Evolutionary conservation across 1,140 invertebrate genomes (phyloP).

Genomic region (Nasonia giraulti): DNA sequence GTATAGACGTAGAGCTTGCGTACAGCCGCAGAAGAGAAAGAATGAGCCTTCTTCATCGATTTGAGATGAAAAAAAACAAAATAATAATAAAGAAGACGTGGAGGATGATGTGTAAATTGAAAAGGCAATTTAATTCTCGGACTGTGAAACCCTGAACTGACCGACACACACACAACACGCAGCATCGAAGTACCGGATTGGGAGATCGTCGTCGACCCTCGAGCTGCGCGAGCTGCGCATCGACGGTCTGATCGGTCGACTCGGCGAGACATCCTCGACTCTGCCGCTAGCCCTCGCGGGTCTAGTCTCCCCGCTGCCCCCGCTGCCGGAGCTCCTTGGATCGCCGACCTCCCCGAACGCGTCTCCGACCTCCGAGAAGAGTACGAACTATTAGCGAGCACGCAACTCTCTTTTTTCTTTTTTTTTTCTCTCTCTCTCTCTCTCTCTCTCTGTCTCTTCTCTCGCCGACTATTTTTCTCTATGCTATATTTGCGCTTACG

Average conservation of each 20-base stretch:
- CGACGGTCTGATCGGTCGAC: conserved; percentile 62
- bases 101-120: not conserved
- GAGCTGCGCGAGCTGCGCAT: conserved; percentile 63
- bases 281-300: conserved; percentile 69
- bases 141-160: not conserved
- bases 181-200: conserved; percentile 50
- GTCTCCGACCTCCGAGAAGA: conserved; percentile 69
- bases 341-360: conserved; percentile 65
- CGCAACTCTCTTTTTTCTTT: conserved; percentile 41
- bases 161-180: not conserved
- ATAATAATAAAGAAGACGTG: no score
- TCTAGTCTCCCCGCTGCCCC: conserved; percentile 64
- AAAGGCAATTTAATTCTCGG: not conserved
- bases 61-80: no score
- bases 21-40: not conserved
- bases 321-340: conserved; percentile 61
- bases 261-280: conserved; percentile 63
- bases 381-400: conserved; percentile 60
- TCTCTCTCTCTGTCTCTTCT: not conserved
- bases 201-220: conserved; percentile 62
- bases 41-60: not conserved
- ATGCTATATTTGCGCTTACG: not conserved
- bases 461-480: not conserved
- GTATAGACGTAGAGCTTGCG: not conserved
- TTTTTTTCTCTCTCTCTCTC: conserved; percentile 25